These are phyloP conservation scores for Drosophila longiperda DNA, from an alignment of 2,888 invertebrate genomes.

Conservation along the genomic window DNA sequence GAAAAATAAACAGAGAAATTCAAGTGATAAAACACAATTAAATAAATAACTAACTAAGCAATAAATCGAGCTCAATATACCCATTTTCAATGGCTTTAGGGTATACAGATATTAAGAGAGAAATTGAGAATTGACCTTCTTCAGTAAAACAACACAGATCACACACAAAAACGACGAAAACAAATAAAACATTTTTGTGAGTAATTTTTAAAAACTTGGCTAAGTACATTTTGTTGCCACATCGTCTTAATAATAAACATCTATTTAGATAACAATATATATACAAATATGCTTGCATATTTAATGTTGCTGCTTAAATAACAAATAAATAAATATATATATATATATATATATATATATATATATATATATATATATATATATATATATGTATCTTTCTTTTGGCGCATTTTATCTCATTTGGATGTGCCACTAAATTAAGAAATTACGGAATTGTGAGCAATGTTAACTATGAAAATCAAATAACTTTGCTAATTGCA, in stretches of 20 bases:
- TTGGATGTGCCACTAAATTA: conserved; percentile 4
- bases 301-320: conserved; percentile 56
- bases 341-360: conserved; percentile 15
- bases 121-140: conserved; percentile 2
- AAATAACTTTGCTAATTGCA: conserved; percentile 4
- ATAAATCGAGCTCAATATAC: background rate
- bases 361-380: conserved; percentile 15
- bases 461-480: conserved; percentile 17
- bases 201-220: conserved; percentile 37
- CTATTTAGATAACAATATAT: background rate
- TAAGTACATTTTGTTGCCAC: conserved; percentile 35
- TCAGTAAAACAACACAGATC: background rate
- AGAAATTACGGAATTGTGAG: background rate
- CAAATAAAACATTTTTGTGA: background rate
- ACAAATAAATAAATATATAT: conserved; percentile 24
- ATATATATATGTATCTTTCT: conserved; percentile 20
- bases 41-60: background rate
- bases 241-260: conserved; percentile 9
- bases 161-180: background rate
- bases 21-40: background rate
- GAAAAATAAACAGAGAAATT: background rate
- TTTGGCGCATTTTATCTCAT: too few relatives aligned
- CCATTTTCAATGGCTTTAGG: background rate
- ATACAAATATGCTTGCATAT: conserved; percentile 23
- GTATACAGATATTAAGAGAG: background rate